Base-by-base conservation (phyloP, 2,888 invertebrate genomes). In the Parochlus steinenii region DNA sequence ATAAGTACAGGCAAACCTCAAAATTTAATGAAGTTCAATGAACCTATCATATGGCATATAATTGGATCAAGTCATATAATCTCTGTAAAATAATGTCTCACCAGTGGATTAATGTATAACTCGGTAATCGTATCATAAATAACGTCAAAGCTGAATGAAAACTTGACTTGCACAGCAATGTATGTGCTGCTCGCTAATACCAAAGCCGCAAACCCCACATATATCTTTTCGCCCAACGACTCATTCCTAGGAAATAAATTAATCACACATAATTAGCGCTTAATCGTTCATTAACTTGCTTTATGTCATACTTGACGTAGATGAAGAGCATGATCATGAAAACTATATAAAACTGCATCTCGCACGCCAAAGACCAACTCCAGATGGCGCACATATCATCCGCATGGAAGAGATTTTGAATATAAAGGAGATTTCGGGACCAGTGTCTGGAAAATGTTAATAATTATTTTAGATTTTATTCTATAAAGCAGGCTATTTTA, bases 41-140 rank as follows among this genome's bases (percentile, higher is more conserved):
- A n/a, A n/a, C n/a, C n/a, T n/a, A n/a, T n/a, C n/a, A n/a, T n/a
- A n/a, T n/a, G n/a, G n/a, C n/a, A n/a, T n/a, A n/a, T n/a, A n/a
- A n/a, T n/a, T n/a, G n/a, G n/a, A n/a, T n/a, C n/a, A n/a, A n/a
- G n/a, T n/a, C n/a, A n/a, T n/a, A n/a, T n/a, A n/a, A n/a, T n/a
- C n/a, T n/a, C n/a, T n/a, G n/a, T n/a, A n/a, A n/a, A n/a, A n/a
- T n/a, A n/a, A n/a, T n/a, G n/a, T n/a, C n/a, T n/a, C n/a, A n/a
- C n/a, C n/a, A n/a, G 65, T 1, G 66, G 65, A 29, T 62, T 56
- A 10, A 64, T 64, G 42, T 64, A 64, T 26, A 71, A 52, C 33
- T 56, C 49, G 1, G 56, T 58, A 28, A 53, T 58, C 0, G 58
- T 55, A 31, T 54, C 49, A 39, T 53, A 55, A 11, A 52, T 50